Percentiles rank a stretch among this genome's conserved stretches.
phyloP scores from a whole-genome alignment of 1,140 invertebrate genomes.

The Ruditapes philippinarum region DNA sequence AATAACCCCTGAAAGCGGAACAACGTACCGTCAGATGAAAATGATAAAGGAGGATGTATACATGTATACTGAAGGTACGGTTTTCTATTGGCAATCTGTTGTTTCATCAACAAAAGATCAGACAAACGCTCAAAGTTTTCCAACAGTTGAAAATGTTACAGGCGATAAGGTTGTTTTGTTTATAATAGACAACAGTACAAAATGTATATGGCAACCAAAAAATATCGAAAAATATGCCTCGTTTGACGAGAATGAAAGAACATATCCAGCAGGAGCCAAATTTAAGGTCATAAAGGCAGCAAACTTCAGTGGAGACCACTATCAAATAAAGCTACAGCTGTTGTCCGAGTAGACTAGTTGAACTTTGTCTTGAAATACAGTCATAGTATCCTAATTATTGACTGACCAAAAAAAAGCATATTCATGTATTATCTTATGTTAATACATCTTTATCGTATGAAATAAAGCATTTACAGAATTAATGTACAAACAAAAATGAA shows the following conservation, averaged over 20 bases:
- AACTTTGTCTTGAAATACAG: too few species aligned
- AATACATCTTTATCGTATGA: too few species aligned
- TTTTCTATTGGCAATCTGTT: slow-evolving; percentile 26
- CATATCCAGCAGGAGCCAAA: slow-evolving; percentile 39
- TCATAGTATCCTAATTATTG: too few species aligned
- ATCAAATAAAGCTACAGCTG: too few species aligned
- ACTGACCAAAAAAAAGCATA: too few species aligned
- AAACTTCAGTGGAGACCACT: not conserved
- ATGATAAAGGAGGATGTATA: not conserved
- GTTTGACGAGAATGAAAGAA: slow-evolving; percentile 18
- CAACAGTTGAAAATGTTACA: not conserved
- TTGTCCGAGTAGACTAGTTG: too few species aligned
- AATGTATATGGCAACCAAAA: not conserved
- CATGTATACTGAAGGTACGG: slow-evolving; percentile 18
- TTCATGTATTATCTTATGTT: too few species aligned
- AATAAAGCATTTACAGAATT: too few species aligned
- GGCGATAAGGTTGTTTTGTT: slow-evolving; percentile 2
- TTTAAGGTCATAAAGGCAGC: not conserved
- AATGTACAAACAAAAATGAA: too few species aligned
- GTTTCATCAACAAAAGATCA: not conserved
- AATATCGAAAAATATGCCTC: slow-evolving; percentile 21
- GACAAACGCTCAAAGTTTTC: not conserved
- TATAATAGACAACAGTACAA: slow-evolving; percentile 12
- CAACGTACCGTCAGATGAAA: slow-evolving; percentile 26
- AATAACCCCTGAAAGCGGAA: not conserved